phyloP scores from a whole-genome alignment of 2,797 vertebrate species.

The Rhynchotus rufescens region DNA sequence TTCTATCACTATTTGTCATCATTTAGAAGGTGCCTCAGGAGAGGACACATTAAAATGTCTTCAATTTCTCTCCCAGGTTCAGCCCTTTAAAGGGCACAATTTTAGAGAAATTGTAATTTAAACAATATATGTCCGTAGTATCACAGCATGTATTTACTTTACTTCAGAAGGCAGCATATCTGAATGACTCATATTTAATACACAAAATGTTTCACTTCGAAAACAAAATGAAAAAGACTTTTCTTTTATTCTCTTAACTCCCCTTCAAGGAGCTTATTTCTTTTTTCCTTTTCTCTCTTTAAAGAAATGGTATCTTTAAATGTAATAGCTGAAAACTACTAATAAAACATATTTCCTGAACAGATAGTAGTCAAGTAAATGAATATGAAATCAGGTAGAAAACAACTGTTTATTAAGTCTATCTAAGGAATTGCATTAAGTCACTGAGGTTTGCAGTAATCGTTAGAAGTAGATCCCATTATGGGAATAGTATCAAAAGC shows the following conservation, averaged over 20 bases:
- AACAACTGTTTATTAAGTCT: not conserved
- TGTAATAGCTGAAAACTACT: not conserved
- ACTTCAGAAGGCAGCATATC: constrained; percentile 1
- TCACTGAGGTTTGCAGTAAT: not conserved
- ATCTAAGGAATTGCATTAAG: not conserved
- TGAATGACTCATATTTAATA: constrained; percentile 6
- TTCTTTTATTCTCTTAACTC: constrained; percentile 23
- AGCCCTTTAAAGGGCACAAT: constrained; percentile 1
- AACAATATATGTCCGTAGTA: not conserved
- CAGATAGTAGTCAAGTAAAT: not conserved
- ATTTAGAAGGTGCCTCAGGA: constrained; percentile 24
- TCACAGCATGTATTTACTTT: constrained; percentile 23
- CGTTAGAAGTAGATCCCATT: not conserved
- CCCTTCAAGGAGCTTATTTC: not conserved
- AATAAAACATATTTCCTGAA: not conserved
- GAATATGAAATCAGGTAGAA: not conserved
- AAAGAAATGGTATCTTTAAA: not conserved
- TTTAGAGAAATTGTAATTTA: not conserved
- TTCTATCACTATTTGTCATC: constrained; percentile 10
- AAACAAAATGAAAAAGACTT: constrained; percentile 4
- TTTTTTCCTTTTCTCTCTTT: not conserved
- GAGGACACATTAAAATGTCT: not conserved
- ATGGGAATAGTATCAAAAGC: not conserved
- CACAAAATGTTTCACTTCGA: constrained; percentile 38
- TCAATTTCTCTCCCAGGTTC: not conserved